Base-by-base conservation (phyloP, 1,140 invertebrate species). In the Campodea augens region DNA sequence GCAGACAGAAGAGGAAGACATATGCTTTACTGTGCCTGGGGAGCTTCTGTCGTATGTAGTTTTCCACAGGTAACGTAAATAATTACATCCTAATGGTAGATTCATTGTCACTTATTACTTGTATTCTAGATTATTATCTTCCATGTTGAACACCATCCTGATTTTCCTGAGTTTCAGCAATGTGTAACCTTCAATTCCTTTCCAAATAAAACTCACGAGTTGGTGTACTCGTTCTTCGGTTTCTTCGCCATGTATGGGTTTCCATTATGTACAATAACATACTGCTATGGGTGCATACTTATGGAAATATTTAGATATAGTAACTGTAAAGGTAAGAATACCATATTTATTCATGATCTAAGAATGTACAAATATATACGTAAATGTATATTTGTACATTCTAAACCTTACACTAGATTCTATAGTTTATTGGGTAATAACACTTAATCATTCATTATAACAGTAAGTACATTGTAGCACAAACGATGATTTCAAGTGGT, bases 201-300 rank as follows among this genome's bases (percentile, higher is more conserved):
- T 53, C 68, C 73, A 18, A 72, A 71, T 4, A 61, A 69, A 25
- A 62, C 65, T 1, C 72, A 81, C 48, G 78, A 87, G 59, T 55
- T 83, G 37, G 67, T 71, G 1, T 90, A 90, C 60, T 73, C 72
- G 41, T 59, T 84, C 1, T 74, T 82, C 38, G 79, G 77, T 29
- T 84, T 86, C 76, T 54, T 75, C 2, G 72, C 81, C 52, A 86
- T 91, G 77, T 92, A 92, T 61, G 73, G 74, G 23, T 64, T 87
- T 3, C 89, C 89, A 0, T 64, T 93, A 25, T 57, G 77, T 23
- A 75, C 86, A 38, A 91, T 92, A 44, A 74, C 88, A 38, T 85
- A 78, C 55, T 83, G 81, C 54, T 92, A 91, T 50, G 74, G 74
- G 0, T 79, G 84, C 37, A 91, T 91, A 41, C 67, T 92, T 0